Base-by-base conservation (phyloP, 2,888 invertebrate species). In the Torymus tubicola region DNA sequence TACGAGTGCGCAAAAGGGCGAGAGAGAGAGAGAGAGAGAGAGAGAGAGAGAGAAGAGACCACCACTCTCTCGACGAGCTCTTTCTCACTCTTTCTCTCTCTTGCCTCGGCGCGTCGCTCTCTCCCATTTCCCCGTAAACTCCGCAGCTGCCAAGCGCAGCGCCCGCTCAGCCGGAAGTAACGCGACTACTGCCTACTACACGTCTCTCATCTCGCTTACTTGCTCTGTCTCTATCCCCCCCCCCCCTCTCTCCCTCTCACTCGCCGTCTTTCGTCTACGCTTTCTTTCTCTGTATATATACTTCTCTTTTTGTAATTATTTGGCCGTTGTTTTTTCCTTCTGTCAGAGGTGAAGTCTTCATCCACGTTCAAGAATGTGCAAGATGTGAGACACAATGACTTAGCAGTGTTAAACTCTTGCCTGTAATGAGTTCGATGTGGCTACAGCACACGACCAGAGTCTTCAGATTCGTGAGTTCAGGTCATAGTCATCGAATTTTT, bases 101-200 rank as follows among this genome's bases (percentile, higher is more conserved):
- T 79, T 84, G 80, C 65, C 82, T 71, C 73, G 71, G 3, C 61
- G 24, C 73, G 24, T 82, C 82, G 63, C 84, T 71, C 78, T 83
- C 83, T 81, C 81, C 81, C 82, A 84, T 83, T 85, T 84, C 87
- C 87, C 88, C 86, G 76, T 89, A 88, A 89, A 88, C 87, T 88
- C 88, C 89, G 85, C 90, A 90, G 90, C 90, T 90, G 90, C 90
- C 90, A 90, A 87, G 90, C 90, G 87, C 90, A 90, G 90, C 86
- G 87, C 86, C 84, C 89, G 87, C 89, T 90, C 90, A 89, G 86
- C 89, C 90, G 90, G 90, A 90, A 90, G 89, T 90, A 90, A 90
- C 89, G 85, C 90, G 90, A 90, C 90, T 90, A 90, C 90, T 90
- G 90, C 89, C 90, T 90, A 88, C 89, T 87, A 88, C 89, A 88